Evolutionary conservation across 2,888 invertebrate species (phyloP).

Genomic region (Leptarthrus brevirostris): DNA sequence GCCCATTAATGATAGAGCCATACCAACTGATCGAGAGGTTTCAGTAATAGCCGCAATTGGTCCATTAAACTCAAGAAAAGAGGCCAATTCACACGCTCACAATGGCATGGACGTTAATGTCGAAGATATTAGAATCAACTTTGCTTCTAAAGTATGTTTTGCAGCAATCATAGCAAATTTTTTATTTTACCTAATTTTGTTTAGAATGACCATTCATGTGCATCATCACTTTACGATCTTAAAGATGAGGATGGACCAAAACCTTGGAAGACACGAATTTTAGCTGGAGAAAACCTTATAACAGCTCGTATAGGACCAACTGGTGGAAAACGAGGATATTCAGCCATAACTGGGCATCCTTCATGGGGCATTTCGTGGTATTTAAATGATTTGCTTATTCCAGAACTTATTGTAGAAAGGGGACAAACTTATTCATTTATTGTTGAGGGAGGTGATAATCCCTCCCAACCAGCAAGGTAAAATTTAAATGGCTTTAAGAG

Average conservation of each 20-base stretch:
- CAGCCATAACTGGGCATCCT: conserved; percentile 81
- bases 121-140: conserved; percentile 82
- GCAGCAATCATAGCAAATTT: too few species aligned
- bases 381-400: conserved; percentile 89
- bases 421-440: conserved; percentile 87
- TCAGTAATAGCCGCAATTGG: conserved; percentile 91
- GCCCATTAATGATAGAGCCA: conserved; percentile 76
- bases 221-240: conserved; percentile 73
- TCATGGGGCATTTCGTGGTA: conserved; percentile 95
- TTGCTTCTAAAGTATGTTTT: conserved; percentile 71
- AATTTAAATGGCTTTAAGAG: not conserved
- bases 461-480: conserved; percentile 80
- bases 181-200: not conserved
- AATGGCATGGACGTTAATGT: conserved; percentile 64
- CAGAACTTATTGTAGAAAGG: conserved; percentile 87
- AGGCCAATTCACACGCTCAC: conserved; percentile 84
- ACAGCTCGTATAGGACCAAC: conserved; percentile 86
- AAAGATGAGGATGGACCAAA: conserved; percentile 72
- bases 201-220: conserved; percentile 79
- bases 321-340: conserved; percentile 83
- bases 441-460: conserved; percentile 87
- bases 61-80: conserved; percentile 79
- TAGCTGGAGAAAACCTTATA: conserved; percentile 73
- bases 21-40: conserved; percentile 75
- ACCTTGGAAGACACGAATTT: conserved; percentile 79